Base-by-base conservation (phyloP, 2,888 invertebrate species). In the Copidosoma aretas region DNA sequence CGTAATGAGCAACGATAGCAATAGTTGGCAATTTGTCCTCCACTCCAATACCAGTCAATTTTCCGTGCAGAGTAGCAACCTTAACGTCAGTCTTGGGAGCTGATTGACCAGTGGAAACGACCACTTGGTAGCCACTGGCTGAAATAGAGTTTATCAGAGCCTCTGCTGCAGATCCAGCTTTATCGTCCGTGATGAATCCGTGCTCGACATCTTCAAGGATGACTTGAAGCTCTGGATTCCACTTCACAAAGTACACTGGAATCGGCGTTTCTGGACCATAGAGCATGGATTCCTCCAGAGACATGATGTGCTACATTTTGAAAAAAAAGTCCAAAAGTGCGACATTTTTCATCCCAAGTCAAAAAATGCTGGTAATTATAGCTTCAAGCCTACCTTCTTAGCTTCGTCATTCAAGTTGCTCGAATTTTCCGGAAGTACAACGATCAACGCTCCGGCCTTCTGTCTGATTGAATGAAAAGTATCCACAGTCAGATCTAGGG, bases 111-210 rank as follows among this genome's bases (percentile, higher is more conserved):
- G 93, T 90, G 70, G 91, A 89, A 32, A 96, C 91, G 73, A 94
- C 93, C 79, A 95, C 90, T 85, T 97, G 97, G 85, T 96, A 97
- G 14, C 97, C 97, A 86, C 96, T 97, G 0, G 95, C 95, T 21
- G 94, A 92, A n/a, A 97, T 90, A 17, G 94, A 91, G 79, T 91
- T 91, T 68, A 95, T 84, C 83, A 97, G 87, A 10, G 94, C 94
- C 80, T 93, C 91, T 15, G 93, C 85, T 0, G 95, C 95, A 0
- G 95, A 93, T 51, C 89, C 89, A 83, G 89, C 84, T 85, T 91
- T 87, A 73, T 91, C 91, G 77, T 91, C 91, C 0, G 89, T 88
- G 60, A 89, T 87, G 73, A 89, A 88, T 76, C 90, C 89, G 74
- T 87, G 86, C 49, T 91, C 89, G 21, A 97, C 86, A 79, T 95